A percentile compares a stretch with the other conserved stretches of the same genome.
Conservation (phyloP, 2,888 invertebrate species). For the Drosophila prostipennis region DNA sequence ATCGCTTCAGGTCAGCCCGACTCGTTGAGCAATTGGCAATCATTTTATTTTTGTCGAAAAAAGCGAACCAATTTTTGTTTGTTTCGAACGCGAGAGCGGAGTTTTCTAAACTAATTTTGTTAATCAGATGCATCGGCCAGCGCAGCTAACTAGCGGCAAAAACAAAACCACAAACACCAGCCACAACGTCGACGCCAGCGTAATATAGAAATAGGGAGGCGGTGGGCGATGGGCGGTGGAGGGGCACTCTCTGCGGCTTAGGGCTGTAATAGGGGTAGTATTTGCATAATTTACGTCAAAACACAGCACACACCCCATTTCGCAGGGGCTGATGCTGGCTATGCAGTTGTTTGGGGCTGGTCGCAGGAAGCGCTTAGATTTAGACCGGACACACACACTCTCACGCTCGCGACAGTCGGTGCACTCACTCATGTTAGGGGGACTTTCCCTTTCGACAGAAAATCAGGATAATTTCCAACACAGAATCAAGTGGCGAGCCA, state of each 20-base stretch:
- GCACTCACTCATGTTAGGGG: constrained; percentile 23
- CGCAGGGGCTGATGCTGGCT: constrained; percentile 1
- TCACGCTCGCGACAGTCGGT: neutral
- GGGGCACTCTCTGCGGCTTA: constrained; percentile 28
- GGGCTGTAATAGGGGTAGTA: constrained; percentile 65
- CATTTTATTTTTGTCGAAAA: constrained; percentile 55
- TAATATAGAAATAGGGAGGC: constrained; percentile 71
- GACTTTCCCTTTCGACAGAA: constrained; percentile 18
- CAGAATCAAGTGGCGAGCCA: constrained; percentile 46
- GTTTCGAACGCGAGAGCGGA: constrained; percentile 82
- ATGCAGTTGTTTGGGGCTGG: neutral
- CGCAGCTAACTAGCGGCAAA: constrained; percentile 71
- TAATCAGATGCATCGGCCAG: constrained; percentile 73
- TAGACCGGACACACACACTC: constrained; percentile 14
- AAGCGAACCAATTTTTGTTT: constrained; percentile 75
- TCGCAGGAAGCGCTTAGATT: constrained; percentile 22
- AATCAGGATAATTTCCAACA: constrained; percentile 32
- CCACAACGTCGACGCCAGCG: constrained; percentile 68
- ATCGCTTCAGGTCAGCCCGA: constrained; percentile 19
- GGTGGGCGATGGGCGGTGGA: neutral
- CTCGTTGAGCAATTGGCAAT: constrained; percentile 18
- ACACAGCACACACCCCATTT: constrained; percentile 10
- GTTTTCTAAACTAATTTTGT: constrained; percentile 83
- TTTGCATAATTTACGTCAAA: constrained; percentile 47
- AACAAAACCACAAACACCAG: constrained; percentile 56